These are phyloP conservation scores for Eubucco bourcierii DNA, from an alignment of 2,113 vertebrate genomes.

Conservation along the genomic window DNA sequence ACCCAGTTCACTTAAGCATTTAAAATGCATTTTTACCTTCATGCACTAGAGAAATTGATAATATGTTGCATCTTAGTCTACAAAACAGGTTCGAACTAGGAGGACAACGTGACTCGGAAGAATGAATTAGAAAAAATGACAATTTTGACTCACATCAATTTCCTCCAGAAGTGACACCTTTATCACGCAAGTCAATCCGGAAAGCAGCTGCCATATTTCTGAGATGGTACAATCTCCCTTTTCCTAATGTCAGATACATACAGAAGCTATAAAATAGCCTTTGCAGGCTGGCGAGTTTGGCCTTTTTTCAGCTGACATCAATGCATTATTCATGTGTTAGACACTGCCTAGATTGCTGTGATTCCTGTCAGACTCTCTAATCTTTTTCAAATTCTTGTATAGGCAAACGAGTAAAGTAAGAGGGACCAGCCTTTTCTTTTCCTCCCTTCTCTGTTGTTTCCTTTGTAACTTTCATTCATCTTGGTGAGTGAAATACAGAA, in stretches of 20 bases:
- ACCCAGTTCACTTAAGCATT: neutral
- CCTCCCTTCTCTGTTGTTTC: neutral
- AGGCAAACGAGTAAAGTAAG: neutral
- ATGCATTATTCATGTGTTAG: neutral
- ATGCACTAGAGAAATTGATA: neutral
- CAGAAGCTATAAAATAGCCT: neutral
- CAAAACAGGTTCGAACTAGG: neutral
- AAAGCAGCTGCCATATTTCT: neutral
- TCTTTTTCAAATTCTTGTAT: neutral
- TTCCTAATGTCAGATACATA: neutral
- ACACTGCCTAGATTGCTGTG: neutral
- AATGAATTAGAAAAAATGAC: constrained; percentile 8
- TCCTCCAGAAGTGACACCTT: neutral
- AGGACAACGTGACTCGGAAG: neutral
- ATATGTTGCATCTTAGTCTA: neutral
- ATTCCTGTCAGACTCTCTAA: neutral
- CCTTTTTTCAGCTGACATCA: neutral
- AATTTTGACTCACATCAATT: neutral
- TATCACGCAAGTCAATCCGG: constrained; percentile 16
- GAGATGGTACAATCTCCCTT: constrained; percentile 12
- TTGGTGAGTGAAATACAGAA: neutral
- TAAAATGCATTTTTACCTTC: neutral
- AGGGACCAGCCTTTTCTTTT: neutral
- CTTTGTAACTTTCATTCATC: neutral
- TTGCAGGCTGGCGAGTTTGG: neutral